Base-by-base conservation (phyloP, 2,888 invertebrate species). In the Dryobota labecula region DNA sequence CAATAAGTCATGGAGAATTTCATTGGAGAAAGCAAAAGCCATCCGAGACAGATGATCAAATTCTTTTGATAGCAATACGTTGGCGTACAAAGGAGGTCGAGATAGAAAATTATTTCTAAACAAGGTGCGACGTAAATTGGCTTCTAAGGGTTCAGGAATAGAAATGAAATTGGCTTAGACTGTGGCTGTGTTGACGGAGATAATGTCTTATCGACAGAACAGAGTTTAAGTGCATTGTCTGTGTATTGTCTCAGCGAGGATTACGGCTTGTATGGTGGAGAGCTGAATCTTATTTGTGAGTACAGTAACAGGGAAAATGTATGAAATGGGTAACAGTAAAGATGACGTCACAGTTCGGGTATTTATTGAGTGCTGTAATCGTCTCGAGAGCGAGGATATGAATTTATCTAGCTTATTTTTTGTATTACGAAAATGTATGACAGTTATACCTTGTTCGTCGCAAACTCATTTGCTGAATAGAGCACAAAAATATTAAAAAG, bases 11-110 rank as follows among this genome's bases (percentile, higher is more conserved):
- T 70, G 43, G 36, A 73, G 57, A 78, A 74, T 80, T 83, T 85
- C 66, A 72, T 76, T 70, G 81, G 30, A 68, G 68, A 76, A 82
- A 84, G 72, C 81, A 86, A 84, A 84, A 82, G 69, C 80, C 80
- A 85, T 84, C 85, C 75, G 68, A 84, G 72, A 82, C 84, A 85
- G 86, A 86, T 85, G 89, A 90, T 89, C 87, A 89, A 88, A 89
- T 87, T 88, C 87, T 90, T 88, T 86, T 87, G 90, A 90, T 87
- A 89, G 85, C 86, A 84, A 85, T 84, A 85, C 81, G 76, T 80
- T 69, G 73, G 67, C 75, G 81, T 83, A 87, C 88, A 89, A 89
- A 88, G 84, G 84, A 15, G 73, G 73, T 84, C 62, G 68, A 80
- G 69, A 76, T 76, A 77, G 84, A 87, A 87, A 89, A 87, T 84